Evolutionary conservation across 1,140 invertebrate species (phyloP).

Genomic region (Penaeus chinensis): DNA sequence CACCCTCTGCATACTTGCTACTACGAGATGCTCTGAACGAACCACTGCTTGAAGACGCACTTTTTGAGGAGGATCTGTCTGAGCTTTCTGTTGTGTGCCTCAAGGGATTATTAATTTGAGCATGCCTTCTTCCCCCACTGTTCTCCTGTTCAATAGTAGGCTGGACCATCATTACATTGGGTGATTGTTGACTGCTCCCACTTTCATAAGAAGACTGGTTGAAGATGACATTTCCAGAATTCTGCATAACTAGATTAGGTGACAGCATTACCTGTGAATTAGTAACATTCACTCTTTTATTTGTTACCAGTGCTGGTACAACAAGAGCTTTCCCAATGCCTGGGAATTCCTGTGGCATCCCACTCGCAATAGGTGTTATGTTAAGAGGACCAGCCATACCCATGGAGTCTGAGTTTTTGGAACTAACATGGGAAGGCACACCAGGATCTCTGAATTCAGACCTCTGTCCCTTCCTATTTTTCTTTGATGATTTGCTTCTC

Average conservation of each 20-base stretch:
- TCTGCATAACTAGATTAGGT: conserved; percentile 12
- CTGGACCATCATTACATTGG: no score
- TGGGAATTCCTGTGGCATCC: conserved; percentile 34
- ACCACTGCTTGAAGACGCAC: not conserved
- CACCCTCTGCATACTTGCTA: not conserved
- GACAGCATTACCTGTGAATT: conserved; percentile 36
- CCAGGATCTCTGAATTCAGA: not conserved
- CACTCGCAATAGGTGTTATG: conserved; percentile 45
- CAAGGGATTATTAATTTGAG: no score
- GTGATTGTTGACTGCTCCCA: no score
- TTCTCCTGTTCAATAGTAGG: no score
- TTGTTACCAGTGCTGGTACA: conserved; percentile 42
- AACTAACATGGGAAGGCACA: not conserved
- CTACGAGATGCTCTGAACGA: not conserved
- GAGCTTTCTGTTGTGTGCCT: no score
- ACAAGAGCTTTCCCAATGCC: conserved; percentile 43
- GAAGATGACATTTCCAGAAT: not conserved
- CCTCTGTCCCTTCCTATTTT: no score
- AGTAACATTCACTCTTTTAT: conserved; percentile 4
- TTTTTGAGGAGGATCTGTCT: not conserved
- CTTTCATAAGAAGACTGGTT: no score
- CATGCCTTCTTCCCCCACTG: no score
- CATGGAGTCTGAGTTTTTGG: not conserved
- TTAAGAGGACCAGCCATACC: conserved; percentile 14
- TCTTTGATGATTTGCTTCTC: no score